Evolutionary conservation across 2,797 vertebrate species (phyloP).

Genomic region (Hemitrygon akajei): DNA sequence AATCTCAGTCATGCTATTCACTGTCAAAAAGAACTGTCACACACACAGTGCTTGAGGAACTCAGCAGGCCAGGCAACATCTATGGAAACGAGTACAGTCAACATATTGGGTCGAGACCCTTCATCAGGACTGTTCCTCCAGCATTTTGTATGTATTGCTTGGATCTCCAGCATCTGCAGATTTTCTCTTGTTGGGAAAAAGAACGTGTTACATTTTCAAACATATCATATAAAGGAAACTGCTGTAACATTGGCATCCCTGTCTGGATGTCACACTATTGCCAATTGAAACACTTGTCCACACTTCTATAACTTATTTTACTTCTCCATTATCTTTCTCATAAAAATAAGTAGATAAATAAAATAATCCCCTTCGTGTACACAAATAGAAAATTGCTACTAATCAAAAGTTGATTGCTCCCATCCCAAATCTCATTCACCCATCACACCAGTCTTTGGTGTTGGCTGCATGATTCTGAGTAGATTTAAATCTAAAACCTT

Average conservation of each 20-base stretch:
- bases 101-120: no score
- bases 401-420: background rate
- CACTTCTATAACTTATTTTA: background rate
- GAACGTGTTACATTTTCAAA: background rate
- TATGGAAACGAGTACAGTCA: no score
- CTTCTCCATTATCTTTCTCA: background rate
- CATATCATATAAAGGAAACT: background rate
- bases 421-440: background rate
- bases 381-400: background rate
- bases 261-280: background rate
- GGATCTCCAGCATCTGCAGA: no score
- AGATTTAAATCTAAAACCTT: background rate
- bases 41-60: no score
- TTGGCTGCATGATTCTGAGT: background rate
- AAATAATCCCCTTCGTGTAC: no score
- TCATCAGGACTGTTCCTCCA: no score
- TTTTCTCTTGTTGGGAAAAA: no score
- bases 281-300: background rate
- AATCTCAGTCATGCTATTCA: background rate
- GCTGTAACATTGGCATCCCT: background rate
- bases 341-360: no score
- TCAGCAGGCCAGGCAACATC: no score
- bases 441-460: background rate
- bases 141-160: no score
- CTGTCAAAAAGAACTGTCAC: background rate